phyloP scores from a whole-genome alignment of 2,888 invertebrate species.

The Bellardia bayeri region DNA sequence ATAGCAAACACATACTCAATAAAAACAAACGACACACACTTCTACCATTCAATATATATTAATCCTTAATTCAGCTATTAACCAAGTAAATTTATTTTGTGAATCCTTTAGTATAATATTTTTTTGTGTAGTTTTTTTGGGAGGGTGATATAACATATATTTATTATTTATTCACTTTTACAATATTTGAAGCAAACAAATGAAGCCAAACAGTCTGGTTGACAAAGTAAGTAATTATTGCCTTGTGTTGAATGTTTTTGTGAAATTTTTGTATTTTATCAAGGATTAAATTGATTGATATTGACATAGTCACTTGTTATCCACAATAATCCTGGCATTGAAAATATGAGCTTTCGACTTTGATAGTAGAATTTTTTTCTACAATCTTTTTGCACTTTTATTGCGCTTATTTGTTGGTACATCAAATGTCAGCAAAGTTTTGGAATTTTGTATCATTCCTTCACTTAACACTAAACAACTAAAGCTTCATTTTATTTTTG shows the following conservation, averaged over 20 bases:
- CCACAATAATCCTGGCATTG: slow-evolving; percentile 77
- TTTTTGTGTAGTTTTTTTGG: not conserved
- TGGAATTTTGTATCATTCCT: slow-evolving; percentile 3
- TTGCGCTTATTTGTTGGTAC: not conserved
- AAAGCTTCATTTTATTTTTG: slow-evolving; percentile 9
- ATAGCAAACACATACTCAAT: not conserved
- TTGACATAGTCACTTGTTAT: slow-evolving; percentile 73
- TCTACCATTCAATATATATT: not conserved
- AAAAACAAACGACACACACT: not conserved
- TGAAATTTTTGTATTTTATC: slow-evolving; percentile 37
- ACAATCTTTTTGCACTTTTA: not conserved
- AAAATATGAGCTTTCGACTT: slow-evolving; percentile 73
- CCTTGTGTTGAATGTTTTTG: slow-evolving; percentile 1
- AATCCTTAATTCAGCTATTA: slow-evolving; percentile 7
- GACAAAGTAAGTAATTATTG: not conserved
- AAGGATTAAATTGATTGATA: slow-evolving; percentile 70
- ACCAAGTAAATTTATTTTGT: not conserved
- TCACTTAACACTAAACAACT: slow-evolving; percentile 10
- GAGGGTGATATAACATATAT: not conserved
- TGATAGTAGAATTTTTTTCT: slow-evolving; percentile 35
- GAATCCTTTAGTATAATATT: not conserved
- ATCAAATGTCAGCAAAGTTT: slow-evolving; percentile 21
- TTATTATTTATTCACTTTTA: not conserved
- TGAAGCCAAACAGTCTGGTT: not conserved
- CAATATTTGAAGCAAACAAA: slow-evolving; percentile 9